Conservation (phyloP, 2,888 invertebrate genomes). For the Alcis repandata region DNA sequence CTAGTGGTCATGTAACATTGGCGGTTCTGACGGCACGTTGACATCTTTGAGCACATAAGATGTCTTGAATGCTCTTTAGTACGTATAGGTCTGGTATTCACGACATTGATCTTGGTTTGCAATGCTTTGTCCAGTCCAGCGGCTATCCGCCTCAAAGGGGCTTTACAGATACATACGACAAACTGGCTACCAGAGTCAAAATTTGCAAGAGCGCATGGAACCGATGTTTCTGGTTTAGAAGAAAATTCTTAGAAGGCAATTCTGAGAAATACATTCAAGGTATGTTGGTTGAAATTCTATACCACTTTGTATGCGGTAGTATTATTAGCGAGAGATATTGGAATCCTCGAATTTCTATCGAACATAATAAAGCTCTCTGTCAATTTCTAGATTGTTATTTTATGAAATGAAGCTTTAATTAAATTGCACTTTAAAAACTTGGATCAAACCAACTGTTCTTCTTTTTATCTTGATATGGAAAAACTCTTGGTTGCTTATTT, state of each 20-base stretch:
- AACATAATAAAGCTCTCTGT: no score
- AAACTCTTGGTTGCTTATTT: slow-evolving; percentile 56
- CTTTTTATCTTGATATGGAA: background rate
- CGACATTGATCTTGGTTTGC: slow-evolving; percentile 78
- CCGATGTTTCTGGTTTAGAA: slow-evolving; percentile 4
- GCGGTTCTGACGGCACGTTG: slow-evolving; percentile 57
- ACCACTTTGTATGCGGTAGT: no score
- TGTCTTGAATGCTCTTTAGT: slow-evolving; percentile 60
- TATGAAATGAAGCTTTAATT: no score
- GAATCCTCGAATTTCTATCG: no score
- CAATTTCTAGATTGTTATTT: no score
- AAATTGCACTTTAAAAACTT: background rate
- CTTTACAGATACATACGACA: slow-evolving; percentile 64
- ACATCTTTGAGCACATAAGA: slow-evolving; percentile 59
- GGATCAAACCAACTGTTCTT: background rate
- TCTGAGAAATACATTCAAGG: background rate
- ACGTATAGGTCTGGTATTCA: slow-evolving; percentile 57
- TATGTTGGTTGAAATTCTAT: background rate
- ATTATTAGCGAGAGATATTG: no score
- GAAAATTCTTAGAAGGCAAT: background rate
- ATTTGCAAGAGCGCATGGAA: slow-evolving; percentile 34
- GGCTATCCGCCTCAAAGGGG: slow-evolving; percentile 69
- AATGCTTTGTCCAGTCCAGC: slow-evolving; percentile 74
- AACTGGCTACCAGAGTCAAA: slow-evolving; percentile 69
- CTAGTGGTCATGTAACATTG: slow-evolving; percentile 51